Evolutionary conservation across 2,797 vertebrate species (phyloP), one percentile per base, ranked within the genome.

Genomic region (Nasua narica): DNA sequence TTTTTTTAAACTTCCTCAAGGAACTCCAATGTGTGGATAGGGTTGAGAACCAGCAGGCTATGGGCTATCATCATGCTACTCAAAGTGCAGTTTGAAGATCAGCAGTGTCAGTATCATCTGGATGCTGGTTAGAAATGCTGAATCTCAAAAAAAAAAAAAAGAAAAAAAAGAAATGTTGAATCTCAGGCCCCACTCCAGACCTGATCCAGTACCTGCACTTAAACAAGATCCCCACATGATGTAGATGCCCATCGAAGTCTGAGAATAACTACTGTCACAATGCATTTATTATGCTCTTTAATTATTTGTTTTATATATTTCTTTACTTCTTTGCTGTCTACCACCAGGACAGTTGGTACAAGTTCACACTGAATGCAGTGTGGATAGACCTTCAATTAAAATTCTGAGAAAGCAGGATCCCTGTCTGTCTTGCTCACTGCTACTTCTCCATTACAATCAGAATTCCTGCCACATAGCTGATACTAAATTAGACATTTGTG

Each of bases 51-150:
- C 32, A 29, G 23, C 40, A 27, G 69, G 72, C 29, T 48, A 27
- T 3, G 29, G 25, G 32, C 48, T 62, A 15, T 52, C 56, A 58
- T 7, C 16, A 14, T 19, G 21, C 35, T 43, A 60, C 25, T 85
- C 56, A n/a, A 52, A 52, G 13, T 15, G 48, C 2, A 23, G 14
- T n/a, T 2, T 2, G 0, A 35, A 78, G 25, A 58, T 48, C 35
- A 48, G 23, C 3, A 62, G 43, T n/a, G 16, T 46, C 19, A 50
- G 15, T 23, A 21, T 48, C 81, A 48, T 4, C 37, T 81, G 62
- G 11, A 25, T 23, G 81, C n/a, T n/a, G 9, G 9, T 58, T 48
- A 90, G 19, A 67, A 81, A 56, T 56, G 29, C 4, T 77, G 23
- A 77, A 10, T 76, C 16, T 27, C 37, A 60, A n/a, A n/a, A n/a